These are phyloP conservation scores for Enteromius treurensis DNA, from an alignment of 2,797 vertebrate species.

Conservation along the genomic window DNA sequence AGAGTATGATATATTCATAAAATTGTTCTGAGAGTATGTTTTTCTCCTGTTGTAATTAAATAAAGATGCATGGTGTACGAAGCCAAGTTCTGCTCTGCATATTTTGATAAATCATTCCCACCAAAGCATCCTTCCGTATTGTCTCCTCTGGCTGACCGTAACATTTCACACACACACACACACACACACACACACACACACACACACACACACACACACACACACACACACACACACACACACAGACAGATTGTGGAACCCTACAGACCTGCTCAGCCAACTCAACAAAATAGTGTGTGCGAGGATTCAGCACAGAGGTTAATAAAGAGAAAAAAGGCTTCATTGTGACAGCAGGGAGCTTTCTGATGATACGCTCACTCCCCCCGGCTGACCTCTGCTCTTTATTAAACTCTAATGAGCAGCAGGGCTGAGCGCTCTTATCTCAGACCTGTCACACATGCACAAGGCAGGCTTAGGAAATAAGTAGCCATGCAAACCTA, in stretches of 20 bases:
- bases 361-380: conserved; percentile 52
- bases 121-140: conserved; percentile 26
- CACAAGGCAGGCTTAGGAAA: conserved; percentile 14
- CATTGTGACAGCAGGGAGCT: conserved; percentile 56
- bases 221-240: not conserved
- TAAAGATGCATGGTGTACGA: conserved; percentile 34
- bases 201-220: not conserved
- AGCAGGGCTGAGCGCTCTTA: conserved; percentile 53
- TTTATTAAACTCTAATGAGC: conserved; percentile 64
- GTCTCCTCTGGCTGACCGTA: conserved; percentile 45
- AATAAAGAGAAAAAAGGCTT: conserved; percentile 59
- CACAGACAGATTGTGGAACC: not conserved
- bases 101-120: conserved; percentile 54
- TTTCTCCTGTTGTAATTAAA: conserved; percentile 49
- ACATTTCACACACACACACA: not conserved
- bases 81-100: conserved; percentile 43
- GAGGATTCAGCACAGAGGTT: conserved; percentile 16
- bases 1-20: not conserved
- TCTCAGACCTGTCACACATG: conserved; percentile 50
- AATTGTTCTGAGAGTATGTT: not conserved
- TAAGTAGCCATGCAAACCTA: not conserved
- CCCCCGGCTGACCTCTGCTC: conserved; percentile 59
- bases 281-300: not conserved
- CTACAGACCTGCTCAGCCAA: not conserved
- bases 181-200: not conserved